Conservation (phyloP, 2,113 vertebrate species). For the Scomber colias region DNA sequence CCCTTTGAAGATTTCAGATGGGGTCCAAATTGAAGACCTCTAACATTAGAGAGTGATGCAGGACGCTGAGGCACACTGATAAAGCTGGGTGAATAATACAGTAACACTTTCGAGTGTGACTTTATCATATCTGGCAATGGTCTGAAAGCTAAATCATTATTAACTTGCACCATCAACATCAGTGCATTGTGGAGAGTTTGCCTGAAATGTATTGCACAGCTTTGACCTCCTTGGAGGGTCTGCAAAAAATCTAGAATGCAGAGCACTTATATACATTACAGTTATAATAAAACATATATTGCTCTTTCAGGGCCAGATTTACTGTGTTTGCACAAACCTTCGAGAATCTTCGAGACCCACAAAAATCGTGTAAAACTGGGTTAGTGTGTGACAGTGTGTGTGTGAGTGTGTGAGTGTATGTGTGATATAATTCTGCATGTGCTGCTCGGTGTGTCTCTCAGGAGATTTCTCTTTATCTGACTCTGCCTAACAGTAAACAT, state of each 20-base stretch:
- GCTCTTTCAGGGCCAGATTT: background rate
- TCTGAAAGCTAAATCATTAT: background rate
- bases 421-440: conserved; percentile 4
- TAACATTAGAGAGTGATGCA: background rate
- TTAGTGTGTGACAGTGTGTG: background rate
- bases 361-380: conserved; percentile 14
- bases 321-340: background rate
- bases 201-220: background rate
- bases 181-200: background rate
- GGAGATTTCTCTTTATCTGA: conserved; percentile 37
- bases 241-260: too few species aligned
- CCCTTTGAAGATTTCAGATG: too few species aligned
- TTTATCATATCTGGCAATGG: background rate
- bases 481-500: conserved; percentile 44
- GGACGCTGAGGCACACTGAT: background rate
- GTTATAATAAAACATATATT: background rate
- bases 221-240: background rate
- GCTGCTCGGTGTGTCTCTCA: conserved; percentile 1
- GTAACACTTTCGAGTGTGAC: background rate
- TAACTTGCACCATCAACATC: background rate
- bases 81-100: conserved; percentile 16
- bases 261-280: background rate
- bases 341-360: background rate
- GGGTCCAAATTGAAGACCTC: too few species aligned
- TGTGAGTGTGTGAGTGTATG: background rate